Evolutionary conservation across 1,140 invertebrate species (phyloP).

Genomic region (Cydia strobilella): DNA sequence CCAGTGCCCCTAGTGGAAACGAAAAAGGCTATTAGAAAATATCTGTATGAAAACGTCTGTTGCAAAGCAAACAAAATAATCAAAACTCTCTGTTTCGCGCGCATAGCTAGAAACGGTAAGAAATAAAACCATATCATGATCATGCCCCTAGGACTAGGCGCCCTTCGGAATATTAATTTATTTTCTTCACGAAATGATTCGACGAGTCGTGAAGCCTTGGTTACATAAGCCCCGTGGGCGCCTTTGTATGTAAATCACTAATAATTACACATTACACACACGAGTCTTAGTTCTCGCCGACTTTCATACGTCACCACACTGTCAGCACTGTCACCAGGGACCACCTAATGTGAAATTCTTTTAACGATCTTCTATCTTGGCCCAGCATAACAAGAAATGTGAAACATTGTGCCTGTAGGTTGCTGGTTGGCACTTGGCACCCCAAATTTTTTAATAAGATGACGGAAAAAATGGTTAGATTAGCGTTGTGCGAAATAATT

Average conservation of each 20-base stretch:
- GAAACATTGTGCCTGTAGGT: neutral
- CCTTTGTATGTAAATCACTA: conserved; percentile 60
- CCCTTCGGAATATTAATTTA: conserved; percentile 14
- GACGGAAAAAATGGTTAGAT: too few relatives aligned
- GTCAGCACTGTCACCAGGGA: conserved; percentile 21
- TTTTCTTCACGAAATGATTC: neutral
- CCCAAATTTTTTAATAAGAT: too few relatives aligned
- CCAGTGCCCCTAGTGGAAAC: too few relatives aligned
- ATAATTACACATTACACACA: conserved; percentile 50
- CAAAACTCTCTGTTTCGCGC: too few relatives aligned
- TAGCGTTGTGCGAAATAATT: too few relatives aligned
- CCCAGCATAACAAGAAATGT: neutral
- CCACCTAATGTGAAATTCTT: neutral
- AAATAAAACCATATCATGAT: neutral
- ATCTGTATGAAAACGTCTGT: too few relatives aligned
- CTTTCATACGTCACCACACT: conserved; percentile 26
- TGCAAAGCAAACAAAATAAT: too few relatives aligned
- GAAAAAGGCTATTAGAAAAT: too few relatives aligned
- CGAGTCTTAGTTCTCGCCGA: conserved; percentile 33
- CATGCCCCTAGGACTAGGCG: neutral
- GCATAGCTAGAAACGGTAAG: neutral
- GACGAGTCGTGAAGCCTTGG: conserved; percentile 11
- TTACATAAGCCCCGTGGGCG: conserved; percentile 44
- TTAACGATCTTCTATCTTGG: neutral
- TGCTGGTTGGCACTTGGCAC: too few relatives aligned